Evolutionary conservation across 2,888 invertebrate genomes (phyloP).

Genomic region (Troglohyphantes excavatus): DNA sequence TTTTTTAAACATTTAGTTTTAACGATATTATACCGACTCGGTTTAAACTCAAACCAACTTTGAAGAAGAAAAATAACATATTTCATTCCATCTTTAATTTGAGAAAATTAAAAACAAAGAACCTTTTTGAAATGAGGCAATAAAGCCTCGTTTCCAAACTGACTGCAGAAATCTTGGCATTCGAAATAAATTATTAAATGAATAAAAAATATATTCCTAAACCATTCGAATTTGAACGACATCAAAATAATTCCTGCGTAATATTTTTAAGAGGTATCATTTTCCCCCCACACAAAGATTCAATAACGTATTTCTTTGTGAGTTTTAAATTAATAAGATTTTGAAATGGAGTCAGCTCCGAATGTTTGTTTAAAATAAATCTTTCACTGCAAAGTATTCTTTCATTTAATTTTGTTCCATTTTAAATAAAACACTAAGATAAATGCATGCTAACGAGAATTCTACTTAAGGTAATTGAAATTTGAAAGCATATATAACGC

Average conservation of each 20-base stretch:
- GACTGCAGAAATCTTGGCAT: no score
- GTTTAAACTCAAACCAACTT: no score
- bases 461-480: neutral
- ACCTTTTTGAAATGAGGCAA: no score
- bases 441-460: neutral
- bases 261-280: neutral
- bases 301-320: neutral
- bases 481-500: neutral
- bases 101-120: no score
- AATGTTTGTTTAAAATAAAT: slow-evolving; percentile 4
- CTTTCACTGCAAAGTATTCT: neutral
- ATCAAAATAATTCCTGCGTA: neutral
- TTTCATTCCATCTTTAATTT: no score
- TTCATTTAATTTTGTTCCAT: neutral
- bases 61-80: no score
- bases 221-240: neutral
- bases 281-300: neutral
- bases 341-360: neutral
- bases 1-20: no score
- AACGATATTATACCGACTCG: no score
- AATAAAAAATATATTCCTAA: neutral
- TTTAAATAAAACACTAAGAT: neutral
- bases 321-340: neutral
- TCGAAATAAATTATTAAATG: neutral
- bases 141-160: no score